These are phyloP conservation scores for Chamaetylas fuelleborni DNA, from an alignment of 2,113 vertebrate genomes.

Conservation along the genomic window DNA sequence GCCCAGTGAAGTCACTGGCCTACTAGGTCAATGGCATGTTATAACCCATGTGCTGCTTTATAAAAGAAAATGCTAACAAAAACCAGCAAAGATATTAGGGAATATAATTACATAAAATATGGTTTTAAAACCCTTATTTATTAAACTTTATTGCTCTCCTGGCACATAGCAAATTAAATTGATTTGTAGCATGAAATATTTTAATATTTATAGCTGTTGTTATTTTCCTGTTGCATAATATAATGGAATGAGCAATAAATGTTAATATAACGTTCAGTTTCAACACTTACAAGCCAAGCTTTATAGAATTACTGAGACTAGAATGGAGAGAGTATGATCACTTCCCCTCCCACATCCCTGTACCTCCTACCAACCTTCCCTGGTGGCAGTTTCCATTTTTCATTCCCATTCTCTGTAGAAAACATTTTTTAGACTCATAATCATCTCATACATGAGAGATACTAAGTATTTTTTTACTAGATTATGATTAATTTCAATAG, in stretches of 20 bases:
- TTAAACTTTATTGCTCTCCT: constrained; percentile 11
- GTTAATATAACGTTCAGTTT: background rate
- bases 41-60: background rate
- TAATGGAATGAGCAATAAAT: constrained; percentile 19
- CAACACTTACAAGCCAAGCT: constrained; percentile 1
- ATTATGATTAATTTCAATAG: constrained; percentile 9
- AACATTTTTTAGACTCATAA: constrained; percentile 20
- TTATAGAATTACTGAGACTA: constrained; percentile 3
- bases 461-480: constrained; percentile 22
- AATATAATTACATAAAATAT: background rate
- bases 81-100: background rate
- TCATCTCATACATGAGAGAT: background rate
- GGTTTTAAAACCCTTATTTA: background rate
- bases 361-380: background rate
- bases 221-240: background rate
- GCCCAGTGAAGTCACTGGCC: background rate
- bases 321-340: background rate
- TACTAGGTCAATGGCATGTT: background rate
- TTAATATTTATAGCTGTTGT: background rate
- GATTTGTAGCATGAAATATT: constrained; percentile 31
- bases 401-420: background rate
- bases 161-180: constrained; percentile 17
- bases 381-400: background rate
- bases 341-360: background rate
- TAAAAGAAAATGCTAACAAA: background rate